phyloP scores from a whole-genome alignment of 2,113 vertebrate species.

The Collichthys lucidus region DNA sequence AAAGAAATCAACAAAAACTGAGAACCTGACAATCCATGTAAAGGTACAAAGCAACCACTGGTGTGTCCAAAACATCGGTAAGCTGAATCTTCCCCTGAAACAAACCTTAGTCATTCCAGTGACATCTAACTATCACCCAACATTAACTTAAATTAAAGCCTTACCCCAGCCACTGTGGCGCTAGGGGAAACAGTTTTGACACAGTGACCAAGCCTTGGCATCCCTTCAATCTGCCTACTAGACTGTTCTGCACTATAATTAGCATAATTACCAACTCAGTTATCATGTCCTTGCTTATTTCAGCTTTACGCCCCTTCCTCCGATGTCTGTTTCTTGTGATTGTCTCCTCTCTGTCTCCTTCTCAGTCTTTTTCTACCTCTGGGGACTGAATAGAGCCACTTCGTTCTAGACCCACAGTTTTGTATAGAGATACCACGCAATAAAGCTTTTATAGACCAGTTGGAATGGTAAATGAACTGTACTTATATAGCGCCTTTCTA shows the following conservation, averaged over 20 bases:
- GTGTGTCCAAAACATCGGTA: too few species aligned
- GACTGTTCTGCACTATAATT: neutral
- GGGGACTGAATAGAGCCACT: neutral
- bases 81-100: too few species aligned
- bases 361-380: neutral
- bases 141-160: too few species aligned
- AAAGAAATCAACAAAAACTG: too few species aligned
- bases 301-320: neutral
- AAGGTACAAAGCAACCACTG: too few species aligned
- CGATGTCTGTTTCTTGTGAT: neutral
- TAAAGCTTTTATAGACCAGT: constrained; percentile 29
- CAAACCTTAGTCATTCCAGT: too few species aligned
- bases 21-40: too few species aligned
- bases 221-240: neutral
- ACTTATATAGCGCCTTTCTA: too few species aligned
- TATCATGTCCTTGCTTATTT: neutral
- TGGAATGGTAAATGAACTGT: constrained; percentile 8
- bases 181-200: neutral
- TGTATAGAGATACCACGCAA: constrained; percentile 18
- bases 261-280: neutral
- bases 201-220: neutral
- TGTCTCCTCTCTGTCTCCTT: neutral
- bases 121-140: too few species aligned
- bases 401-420: constrained; percentile 10
- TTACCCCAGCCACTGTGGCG: too few species aligned